Conservation (phyloP, 2,888 invertebrate species). For the Plutella xylostella region DNA sequence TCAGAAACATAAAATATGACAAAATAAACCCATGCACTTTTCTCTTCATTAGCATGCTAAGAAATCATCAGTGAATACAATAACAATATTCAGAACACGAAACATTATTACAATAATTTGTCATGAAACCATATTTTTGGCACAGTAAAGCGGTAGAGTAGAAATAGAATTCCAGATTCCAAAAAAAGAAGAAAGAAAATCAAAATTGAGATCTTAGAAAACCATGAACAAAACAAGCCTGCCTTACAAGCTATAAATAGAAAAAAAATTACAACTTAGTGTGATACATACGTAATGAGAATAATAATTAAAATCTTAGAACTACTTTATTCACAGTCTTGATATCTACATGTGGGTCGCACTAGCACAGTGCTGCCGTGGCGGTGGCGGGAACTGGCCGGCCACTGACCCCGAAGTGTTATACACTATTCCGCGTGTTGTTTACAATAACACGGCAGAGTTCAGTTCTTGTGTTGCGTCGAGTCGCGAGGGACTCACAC, state of each 20-base stretch:
- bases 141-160: conserved; percentile 28
- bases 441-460: not conserved
- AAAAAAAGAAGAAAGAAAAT: conserved; percentile 28
- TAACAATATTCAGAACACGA: conserved; percentile 23
- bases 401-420: not conserved
- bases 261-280: no score
- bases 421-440: not conserved
- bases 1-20: not conserved
- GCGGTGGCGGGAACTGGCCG: no score
- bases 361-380: no score
- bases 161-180: no score
- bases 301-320: not conserved
- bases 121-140: conserved; percentile 57
- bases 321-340: conserved; percentile 41
- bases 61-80: not conserved
- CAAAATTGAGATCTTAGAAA: conserved; percentile 60
- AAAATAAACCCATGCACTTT: not conserved
- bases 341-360: no score
- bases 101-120: conserved; percentile 42
- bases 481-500: conserved; percentile 27
- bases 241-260: conserved; percentile 3
- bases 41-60: not conserved
- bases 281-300: conserved; percentile 4
- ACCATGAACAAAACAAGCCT: conserved; percentile 23
- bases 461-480: not conserved